phyloP scores from a whole-genome alignment of 2,797 vertebrate species.

The Leucoraja ocellata region DNA sequence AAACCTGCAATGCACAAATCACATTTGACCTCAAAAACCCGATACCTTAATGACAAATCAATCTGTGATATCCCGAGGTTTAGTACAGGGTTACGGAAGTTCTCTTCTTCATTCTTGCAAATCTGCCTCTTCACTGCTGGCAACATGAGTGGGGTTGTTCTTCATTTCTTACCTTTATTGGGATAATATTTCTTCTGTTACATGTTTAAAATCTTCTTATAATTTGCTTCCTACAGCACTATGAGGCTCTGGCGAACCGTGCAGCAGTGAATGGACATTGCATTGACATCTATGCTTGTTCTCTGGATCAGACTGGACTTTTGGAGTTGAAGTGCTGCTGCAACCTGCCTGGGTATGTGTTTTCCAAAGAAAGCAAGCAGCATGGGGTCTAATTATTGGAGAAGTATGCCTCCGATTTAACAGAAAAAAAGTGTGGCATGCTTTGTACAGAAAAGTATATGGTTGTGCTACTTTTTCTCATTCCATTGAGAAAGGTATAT shows the following conservation, averaged over 20 bases:
- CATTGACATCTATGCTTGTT: conserved; percentile 91
- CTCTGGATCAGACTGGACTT: conserved; percentile 90
- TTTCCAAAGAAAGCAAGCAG: neutral
- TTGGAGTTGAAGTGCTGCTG: conserved; percentile 93
- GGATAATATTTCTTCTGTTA: neutral
- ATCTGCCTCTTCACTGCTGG: neutral
- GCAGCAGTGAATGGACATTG: conserved; percentile 79
- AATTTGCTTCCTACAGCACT: conserved; percentile 64
- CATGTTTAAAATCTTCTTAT: neutral
- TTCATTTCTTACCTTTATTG: neutral
- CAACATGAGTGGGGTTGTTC: neutral
- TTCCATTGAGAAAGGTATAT: neutral
- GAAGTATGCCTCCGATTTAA: neutral
- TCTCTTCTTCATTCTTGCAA: neutral
- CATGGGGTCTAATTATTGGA: neutral
- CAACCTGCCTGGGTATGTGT: conserved; percentile 86
- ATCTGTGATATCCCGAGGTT: neutral
- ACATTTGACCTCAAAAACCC: neutral
- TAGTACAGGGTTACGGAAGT: neutral
- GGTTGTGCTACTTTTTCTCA: neutral
- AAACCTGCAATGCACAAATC: neutral
- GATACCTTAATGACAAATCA: neutral
- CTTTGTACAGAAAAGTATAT: neutral
- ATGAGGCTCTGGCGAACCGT: conserved; percentile 80
- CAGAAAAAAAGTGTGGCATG: neutral